Evolutionary conservation across 2,888 invertebrate species (phyloP), one percentile per base, ranked within the genome.

Genomic region (Dasypogon diadema): DNA sequence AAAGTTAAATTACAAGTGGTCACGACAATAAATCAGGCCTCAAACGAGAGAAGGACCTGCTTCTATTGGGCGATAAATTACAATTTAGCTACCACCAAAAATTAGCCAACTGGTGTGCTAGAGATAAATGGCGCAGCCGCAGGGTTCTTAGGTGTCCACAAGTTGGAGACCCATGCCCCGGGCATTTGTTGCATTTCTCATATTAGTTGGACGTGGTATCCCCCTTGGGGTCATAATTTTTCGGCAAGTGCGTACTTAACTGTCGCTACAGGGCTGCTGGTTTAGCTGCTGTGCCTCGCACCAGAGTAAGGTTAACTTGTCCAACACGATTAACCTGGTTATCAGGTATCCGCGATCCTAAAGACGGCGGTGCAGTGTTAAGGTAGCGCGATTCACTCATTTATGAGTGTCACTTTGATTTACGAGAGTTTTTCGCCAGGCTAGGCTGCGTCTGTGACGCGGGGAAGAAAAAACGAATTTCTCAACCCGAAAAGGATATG

Each of bases 11-110:
- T 70, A 54, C 54, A 24, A 54, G 30, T 54, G n/a, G 51, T 54
- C 30, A 16, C 54, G 70, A 30, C 70, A 54, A 70, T 70, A 70
- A 70, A 70, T 70, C 70, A 70, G 30, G 8, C 21, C 30, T 54
- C 70, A 51, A 70, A 70, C 70, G 70, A 70, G 70, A 73, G 56
- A 34, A 72, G 56, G 55, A 56, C 56, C 54, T 34, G 55, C 56
- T 56, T 56, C 55, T 56, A 56, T 73, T 42, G 73, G 56, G 56
- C 73, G 56, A 73, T 73, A 73, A 73, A 73, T 73, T 73, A 73
- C 73, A 73, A 73, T 73, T 73, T 73, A 73, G 73, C 73, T 73
- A 73, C 73, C 73, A 56, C 73, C 73, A 42, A 56, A 73, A 73
- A 56, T 56, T 34, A 56, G 56, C 56, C 73, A 56, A 55, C 55